These are phyloP conservation scores for Gila orcuttii DNA, from an alignment of 2,113 vertebrate genomes.

Conservation along the genomic window DNA sequence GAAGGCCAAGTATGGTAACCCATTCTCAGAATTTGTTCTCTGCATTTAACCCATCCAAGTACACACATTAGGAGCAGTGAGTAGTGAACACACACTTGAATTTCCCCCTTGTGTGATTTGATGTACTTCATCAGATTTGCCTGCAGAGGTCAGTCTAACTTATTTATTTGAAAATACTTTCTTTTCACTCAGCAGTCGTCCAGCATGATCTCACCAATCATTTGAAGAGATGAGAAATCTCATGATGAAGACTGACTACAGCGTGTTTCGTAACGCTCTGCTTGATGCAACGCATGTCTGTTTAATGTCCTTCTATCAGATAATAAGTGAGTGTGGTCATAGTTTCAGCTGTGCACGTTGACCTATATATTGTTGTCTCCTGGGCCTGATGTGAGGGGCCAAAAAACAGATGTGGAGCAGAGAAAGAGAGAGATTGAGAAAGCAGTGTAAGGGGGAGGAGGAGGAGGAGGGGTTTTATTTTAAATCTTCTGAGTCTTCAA, in stretches of 20 bases:
- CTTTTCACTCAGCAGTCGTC: background rate
- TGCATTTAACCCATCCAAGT: too few species aligned
- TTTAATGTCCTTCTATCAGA: slow-evolving; percentile 43
- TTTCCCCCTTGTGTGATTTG: too few species aligned
- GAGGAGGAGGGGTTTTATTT: slow-evolving; percentile 29
- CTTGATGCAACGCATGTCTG: background rate
- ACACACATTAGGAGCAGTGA: too few species aligned
- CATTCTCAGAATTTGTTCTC: too few species aligned
- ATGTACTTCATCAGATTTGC: background rate
- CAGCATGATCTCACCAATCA: slow-evolving; percentile 1
- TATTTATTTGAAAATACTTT: background rate
- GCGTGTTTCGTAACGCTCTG: slow-evolving; percentile 33
- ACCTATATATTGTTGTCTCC: slow-evolving; percentile 52
- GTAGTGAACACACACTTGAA: too few species aligned
- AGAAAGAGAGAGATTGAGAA: slow-evolving; percentile 25
- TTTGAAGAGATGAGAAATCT: slow-evolving; percentile 31
- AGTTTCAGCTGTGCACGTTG: slow-evolving; percentile 46
- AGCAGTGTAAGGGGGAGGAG: slow-evolving; percentile 1
- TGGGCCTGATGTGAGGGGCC: slow-evolving; percentile 35
- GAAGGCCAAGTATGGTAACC: too few species aligned
- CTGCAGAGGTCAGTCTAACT: slow-evolving; percentile 49
- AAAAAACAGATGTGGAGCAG: slow-evolving; percentile 51
- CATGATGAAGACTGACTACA: slow-evolving; percentile 11
- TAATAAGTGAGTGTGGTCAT: slow-evolving; percentile 44
- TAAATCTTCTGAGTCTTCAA: slow-evolving; percentile 33